Evolutionary conservation across 2,888 invertebrate species (phyloP).

Genomic region (Serrognathus titanus): DNA sequence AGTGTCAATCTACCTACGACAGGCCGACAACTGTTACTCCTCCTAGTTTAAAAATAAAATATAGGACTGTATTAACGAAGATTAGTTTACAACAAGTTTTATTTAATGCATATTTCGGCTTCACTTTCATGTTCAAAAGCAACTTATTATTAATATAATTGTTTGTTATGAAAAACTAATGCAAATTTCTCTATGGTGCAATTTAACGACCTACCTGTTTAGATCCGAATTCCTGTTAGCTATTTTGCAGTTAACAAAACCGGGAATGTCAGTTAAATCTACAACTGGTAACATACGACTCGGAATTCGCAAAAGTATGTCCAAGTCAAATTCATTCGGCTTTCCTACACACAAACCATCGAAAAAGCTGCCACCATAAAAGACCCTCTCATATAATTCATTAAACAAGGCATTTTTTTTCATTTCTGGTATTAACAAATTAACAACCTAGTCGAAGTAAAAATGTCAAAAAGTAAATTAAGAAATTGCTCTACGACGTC

Average conservation of each 20-base stretch:
- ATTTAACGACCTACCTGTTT: too few species aligned
- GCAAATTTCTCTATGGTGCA: too few species aligned
- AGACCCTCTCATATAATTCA: slow-evolving; percentile 36
- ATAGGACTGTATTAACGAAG: too few species aligned
- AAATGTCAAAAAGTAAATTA: neutral
- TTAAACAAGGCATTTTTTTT: slow-evolving; percentile 38
- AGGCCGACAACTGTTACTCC: too few species aligned
- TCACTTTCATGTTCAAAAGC: too few species aligned
- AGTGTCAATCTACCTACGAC: too few species aligned
- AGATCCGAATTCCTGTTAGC: slow-evolving; percentile 21
- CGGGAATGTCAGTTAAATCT: too few species aligned
- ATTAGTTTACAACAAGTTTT: too few species aligned
- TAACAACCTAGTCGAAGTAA: slow-evolving; percentile 28
- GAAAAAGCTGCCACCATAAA: slow-evolving; percentile 59
- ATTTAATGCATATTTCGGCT: too few species aligned
- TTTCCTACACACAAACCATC: slow-evolving; percentile 59
- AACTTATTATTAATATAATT: too few species aligned
- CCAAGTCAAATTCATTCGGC: slow-evolving; percentile 62
- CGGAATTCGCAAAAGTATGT: slow-evolving; percentile 57
- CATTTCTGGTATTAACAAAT: slow-evolving; percentile 36
- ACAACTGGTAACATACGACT: slow-evolving; percentile 30
- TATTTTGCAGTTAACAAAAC: slow-evolving; percentile 7
- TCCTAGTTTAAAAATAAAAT: too few species aligned
- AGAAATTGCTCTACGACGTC: neutral
- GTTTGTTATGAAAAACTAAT: too few species aligned